phyloP scores from a whole-genome alignment of 64 coral and sea anemone species.

The Cladopsammia gracilis region DNA sequence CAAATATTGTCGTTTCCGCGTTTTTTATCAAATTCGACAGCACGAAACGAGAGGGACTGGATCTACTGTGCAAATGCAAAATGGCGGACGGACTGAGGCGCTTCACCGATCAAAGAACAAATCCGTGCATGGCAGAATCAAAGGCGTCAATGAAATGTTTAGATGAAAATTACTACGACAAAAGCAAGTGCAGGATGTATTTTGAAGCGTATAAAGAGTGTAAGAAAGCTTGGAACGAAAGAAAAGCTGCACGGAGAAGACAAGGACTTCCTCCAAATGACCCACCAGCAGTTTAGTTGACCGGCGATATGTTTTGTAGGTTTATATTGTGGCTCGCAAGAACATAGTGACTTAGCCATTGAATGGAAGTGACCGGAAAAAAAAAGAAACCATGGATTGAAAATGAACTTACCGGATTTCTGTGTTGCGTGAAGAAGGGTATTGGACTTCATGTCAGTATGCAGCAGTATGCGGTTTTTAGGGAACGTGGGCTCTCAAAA shows the following conservation, averaged over 20 bases:
- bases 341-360: not conserved
- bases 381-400: not conserved
- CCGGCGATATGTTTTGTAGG: not conserved
- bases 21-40: not conserved
- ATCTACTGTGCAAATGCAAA: not conserved
- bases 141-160: conserved; percentile 94
- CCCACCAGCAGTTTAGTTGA: not conserved
- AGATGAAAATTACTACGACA: conserved; percentile 92
- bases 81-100: conserved; percentile 79
- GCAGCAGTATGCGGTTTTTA: too few species aligned
- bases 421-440: not conserved
- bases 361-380: not conserved
- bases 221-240: conserved; percentile 97
- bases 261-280: conserved; percentile 82
- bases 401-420: not conserved
- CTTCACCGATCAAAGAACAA: conserved; percentile 71
- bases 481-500: too few species aligned
- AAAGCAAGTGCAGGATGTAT: conserved; percentile 85
- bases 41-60: not conserved
- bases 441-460: too few species aligned
- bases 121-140: conserved; percentile 90
- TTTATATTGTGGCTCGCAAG: not conserved
- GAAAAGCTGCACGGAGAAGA: conserved; percentile 85
- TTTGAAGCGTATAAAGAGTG: conserved; percentile 96
- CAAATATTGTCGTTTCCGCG: not conserved